Evolutionary conservation across 2,113 vertebrate species (phyloP).

Genomic region (Callipepla squamata): DNA sequence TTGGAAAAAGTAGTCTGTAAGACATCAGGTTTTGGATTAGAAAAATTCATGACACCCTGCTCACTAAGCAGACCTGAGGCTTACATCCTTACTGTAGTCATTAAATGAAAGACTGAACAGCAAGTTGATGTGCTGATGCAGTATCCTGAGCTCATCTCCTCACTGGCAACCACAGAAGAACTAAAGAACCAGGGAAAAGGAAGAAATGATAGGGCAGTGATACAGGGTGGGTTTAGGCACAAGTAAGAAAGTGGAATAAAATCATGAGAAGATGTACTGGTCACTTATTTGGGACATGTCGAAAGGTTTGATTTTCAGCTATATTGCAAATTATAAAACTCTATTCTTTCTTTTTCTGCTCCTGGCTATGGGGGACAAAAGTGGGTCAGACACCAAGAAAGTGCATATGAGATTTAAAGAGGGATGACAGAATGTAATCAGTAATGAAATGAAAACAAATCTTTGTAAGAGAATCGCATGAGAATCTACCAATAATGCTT

Average conservation of each 20-base stretch:
- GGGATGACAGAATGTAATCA: not conserved
- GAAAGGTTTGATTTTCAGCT: not conserved
- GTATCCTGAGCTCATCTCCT: not conserved
- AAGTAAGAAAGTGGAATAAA: not conserved
- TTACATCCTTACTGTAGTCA: not conserved
- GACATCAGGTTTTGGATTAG: not conserved
- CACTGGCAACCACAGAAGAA: not conserved
- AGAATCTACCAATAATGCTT: not conserved
- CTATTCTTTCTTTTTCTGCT: not conserved
- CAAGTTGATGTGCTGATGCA: not conserved
- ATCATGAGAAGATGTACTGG: not conserved
- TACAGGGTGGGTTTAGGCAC: not conserved
- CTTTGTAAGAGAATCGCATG: not conserved
- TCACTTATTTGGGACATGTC: not conserved
- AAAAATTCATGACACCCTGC: not conserved
- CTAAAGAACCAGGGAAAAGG: not conserved
- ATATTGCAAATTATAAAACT: not conserved
- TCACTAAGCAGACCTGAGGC: not conserved
- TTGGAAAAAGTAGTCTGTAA: not conserved
- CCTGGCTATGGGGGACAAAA: not conserved
- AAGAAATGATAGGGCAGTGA: not conserved
- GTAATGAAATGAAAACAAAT: not conserved
- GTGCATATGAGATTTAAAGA: not conserved
- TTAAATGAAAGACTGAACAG: not conserved
- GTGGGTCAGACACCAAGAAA: not conserved